phyloP scores from a whole-genome alignment of 2,113 vertebrate species.

The Sterrhoptilus dennistouni region DNA sequence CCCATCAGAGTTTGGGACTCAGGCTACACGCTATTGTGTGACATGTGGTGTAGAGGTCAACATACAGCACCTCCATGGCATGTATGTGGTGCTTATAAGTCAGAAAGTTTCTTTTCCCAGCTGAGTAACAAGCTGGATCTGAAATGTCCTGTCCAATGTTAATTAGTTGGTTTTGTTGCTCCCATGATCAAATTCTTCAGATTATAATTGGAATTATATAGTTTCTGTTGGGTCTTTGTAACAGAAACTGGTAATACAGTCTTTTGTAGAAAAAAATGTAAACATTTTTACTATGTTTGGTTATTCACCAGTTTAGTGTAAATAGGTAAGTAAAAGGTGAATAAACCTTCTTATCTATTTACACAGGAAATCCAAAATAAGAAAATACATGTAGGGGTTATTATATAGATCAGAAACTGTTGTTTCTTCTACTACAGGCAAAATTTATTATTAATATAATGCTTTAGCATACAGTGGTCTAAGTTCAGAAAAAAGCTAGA shows the following conservation, averaged over 20 bases:
- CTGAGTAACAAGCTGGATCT: not conserved
- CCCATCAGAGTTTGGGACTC: not conserved
- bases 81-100: not conserved
- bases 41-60: not conserved
- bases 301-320: not conserved
- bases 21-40: rapidly evolving
- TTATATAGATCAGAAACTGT: not conserved
- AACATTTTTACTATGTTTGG: not conserved
- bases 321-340: not conserved
- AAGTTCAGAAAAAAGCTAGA: not conserved
- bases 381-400: not conserved
- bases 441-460: not conserved
- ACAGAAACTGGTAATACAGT: not conserved
- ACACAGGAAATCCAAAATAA: not conserved
- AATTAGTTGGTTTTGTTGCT: not conserved
- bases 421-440: not conserved
- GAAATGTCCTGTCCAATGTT: not conserved
- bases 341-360: not conserved
- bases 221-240: not conserved
- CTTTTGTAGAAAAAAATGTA: not conserved
- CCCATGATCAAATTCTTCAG: not conserved
- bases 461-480: not conserved
- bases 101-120: not conserved
- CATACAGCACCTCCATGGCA: rapidly evolving
- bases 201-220: not conserved